Percentiles rank a stretch among this genome's conserved stretches.
These are phyloP conservation scores for Microctonus hyperodae DNA, from an alignment of 2,888 invertebrate species.

Conservation along the genomic window DNA sequence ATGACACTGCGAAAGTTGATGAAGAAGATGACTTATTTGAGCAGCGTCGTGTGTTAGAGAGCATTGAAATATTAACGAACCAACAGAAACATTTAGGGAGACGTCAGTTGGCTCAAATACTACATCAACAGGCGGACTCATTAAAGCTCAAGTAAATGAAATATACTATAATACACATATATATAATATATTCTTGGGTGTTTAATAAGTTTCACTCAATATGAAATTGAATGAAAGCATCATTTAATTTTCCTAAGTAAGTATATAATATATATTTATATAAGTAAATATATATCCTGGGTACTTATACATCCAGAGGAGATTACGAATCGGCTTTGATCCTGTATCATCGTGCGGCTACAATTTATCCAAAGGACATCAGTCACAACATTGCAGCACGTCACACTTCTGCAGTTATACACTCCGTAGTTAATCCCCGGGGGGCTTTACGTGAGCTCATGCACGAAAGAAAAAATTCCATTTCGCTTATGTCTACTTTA, in stretches of 20 bases:
- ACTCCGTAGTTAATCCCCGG: constrained; percentile 46
- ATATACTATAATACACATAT: background rate
- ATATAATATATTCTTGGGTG: background rate
- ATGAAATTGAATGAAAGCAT: background rate
- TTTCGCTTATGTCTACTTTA: constrained; percentile 38
- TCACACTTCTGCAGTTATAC: constrained; percentile 48
- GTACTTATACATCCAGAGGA: no score
- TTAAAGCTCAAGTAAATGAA: constrained; percentile 44
- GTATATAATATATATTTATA: no score
- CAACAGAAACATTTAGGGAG: background rate
- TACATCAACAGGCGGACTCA: constrained; percentile 53
- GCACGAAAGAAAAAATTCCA: constrained; percentile 31
- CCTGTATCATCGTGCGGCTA: constrained; percentile 54
- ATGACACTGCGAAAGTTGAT: background rate
- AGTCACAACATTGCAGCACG: constrained; percentile 47
- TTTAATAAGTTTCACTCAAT: background rate
- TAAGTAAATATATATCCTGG: no score
- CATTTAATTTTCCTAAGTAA: background rate
- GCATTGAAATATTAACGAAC: background rate
- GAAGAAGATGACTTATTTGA: background rate
- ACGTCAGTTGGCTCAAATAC: constrained; percentile 46
- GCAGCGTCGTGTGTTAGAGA: background rate
- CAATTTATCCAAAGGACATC: constrained; percentile 47
- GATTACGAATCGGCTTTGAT: constrained; percentile 57
- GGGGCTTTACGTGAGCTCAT: constrained; percentile 37